Conservation (phyloP, 2,888 invertebrate species). For the Agrotis ipsilon region DNA sequence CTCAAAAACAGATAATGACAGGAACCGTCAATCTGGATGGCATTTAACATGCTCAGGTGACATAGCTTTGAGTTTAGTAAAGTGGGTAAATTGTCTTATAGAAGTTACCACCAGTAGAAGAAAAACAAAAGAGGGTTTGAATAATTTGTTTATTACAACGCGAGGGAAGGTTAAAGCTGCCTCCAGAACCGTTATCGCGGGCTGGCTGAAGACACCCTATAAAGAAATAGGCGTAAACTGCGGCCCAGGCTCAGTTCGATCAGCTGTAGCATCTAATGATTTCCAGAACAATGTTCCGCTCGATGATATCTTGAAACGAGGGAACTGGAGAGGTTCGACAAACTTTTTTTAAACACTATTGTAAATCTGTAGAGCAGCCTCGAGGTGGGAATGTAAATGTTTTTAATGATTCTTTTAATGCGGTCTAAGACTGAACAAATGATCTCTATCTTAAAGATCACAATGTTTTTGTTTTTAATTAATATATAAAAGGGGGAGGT, state of each 20-base stretch:
- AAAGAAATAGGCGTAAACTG: constrained; percentile 23
- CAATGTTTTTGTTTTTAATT: too few relatives aligned
- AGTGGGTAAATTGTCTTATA: constrained; percentile 5
- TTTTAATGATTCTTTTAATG: too few relatives aligned
- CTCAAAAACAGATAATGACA: constrained; percentile 16
- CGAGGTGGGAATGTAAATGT: constrained; percentile 17
- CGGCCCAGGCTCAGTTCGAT: constrained; percentile 30
- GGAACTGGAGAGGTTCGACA: constrained; percentile 30
- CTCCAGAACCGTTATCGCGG: constrained; percentile 4
- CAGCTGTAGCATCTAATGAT: constrained; percentile 30
- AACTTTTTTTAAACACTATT: constrained; percentile 40
- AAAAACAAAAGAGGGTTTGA: background rate
- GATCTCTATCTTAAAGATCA: too few relatives aligned
- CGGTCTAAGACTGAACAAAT: too few relatives aligned
- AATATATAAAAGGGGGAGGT: too few relatives aligned
- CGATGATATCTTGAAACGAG: constrained; percentile 27
- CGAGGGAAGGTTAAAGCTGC: constrained; percentile 5
- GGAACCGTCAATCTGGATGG: constrained; percentile 21
- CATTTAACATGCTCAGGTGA: constrained; percentile 1
- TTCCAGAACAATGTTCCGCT: constrained; percentile 21
- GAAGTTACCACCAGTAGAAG: constrained; percentile 4
- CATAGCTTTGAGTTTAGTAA: background rate
- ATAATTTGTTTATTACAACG: constrained; percentile 8
- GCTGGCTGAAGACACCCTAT: background rate
- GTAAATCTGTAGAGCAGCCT: constrained; percentile 18